Evolutionary conservation across 2,888 invertebrate genomes (phyloP).

Genomic region (Lingula anatina): DNA sequence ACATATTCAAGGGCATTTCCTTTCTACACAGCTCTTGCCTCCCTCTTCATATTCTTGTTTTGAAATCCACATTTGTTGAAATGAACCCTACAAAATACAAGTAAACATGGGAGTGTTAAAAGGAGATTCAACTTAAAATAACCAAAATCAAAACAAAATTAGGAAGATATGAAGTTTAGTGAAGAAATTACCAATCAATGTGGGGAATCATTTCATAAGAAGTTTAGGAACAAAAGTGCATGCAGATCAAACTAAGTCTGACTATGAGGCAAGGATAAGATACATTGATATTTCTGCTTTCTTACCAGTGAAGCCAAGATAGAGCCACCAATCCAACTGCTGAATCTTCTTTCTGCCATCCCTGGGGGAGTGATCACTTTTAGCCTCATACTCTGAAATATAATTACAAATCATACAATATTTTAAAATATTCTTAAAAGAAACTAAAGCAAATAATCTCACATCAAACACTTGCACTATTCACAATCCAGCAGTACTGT

Average conservation of each 20-base stretch:
- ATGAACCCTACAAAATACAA: constrained; percentile 67
- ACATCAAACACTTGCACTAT: no score
- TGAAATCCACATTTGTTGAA: constrained; percentile 99
- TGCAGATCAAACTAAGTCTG: no score
- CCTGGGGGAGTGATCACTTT: constrained; percentile 91
- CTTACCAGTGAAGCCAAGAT: constrained; percentile 85
- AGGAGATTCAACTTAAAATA: not conserved
- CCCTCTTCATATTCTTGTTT: constrained; percentile 98
- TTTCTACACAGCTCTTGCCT: constrained; percentile 92
- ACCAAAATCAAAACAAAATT: not conserved
- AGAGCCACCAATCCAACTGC: constrained; percentile 98
- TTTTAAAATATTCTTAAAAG: no score
- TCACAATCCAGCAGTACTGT: no score
- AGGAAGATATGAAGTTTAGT: no score
- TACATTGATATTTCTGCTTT: no score
- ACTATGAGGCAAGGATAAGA: no score
- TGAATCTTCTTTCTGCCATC: constrained; percentile 85
- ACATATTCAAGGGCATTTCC: constrained; percentile 67
- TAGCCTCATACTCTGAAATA: constrained; percentile 72
- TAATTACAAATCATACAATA: not conserved
- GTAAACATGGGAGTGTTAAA: not conserved
- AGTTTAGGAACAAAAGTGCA: no score
- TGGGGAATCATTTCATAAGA: no score
- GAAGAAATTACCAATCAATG: no score
- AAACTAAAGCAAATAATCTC: no score